phyloP scores from a whole-genome alignment of 2,113 vertebrate genomes.

The Amazona vittata region DNA sequence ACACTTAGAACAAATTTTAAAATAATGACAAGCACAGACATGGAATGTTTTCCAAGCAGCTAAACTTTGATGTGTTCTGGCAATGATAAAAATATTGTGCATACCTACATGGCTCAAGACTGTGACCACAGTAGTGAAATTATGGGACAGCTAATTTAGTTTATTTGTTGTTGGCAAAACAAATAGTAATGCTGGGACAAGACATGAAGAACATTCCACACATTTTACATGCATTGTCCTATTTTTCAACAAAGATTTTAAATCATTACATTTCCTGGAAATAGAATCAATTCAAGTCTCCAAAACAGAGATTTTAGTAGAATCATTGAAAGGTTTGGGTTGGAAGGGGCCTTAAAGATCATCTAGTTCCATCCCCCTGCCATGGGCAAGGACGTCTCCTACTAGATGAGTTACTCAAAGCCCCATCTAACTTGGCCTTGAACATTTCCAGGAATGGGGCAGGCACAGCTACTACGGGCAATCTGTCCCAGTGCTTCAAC shows the following conservation, averaged over 20 bases:
- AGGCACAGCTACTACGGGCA: neutral
- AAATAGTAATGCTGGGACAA: neutral
- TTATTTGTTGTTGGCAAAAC: neutral
- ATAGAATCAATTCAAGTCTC: neutral
- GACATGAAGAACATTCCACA: accelerated
- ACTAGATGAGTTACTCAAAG: neutral
- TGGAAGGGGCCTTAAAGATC: neutral
- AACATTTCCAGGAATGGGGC: neutral
- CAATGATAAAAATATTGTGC: neutral
- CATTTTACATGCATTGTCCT: neutral
- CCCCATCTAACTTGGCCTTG: neutral
- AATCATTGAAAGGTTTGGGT: neutral
- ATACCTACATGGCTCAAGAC: neutral
- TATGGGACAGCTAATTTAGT: neutral
- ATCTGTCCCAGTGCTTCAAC: neutral
- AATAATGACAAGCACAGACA: neutral
- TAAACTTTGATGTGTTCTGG: neutral
- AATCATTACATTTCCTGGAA: neutral
- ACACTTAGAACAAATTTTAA: neutral
- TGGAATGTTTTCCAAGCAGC: neutral
- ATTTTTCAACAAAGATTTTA: neutral
- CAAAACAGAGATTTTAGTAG: neutral
- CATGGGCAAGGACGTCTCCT: neutral
- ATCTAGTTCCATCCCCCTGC: neutral
- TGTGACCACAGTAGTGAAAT: neutral